Percentiles rank a stretch among this genome's conserved stretches.
Evolutionary conservation across 2,888 invertebrate species (phyloP).

Genomic region (Netelia fuscicornis): DNA sequence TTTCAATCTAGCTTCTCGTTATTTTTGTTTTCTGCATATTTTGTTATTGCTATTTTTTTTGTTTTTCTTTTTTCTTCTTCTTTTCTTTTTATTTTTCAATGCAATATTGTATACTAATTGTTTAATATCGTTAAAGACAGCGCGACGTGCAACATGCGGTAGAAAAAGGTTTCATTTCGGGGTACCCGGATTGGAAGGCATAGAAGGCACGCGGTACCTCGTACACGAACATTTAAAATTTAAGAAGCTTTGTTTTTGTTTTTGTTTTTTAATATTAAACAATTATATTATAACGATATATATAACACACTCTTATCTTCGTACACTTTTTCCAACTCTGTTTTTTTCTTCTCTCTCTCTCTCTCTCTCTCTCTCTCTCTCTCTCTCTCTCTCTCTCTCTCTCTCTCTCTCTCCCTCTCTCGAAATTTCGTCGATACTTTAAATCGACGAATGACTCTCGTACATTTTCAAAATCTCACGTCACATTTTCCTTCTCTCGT

Average conservation of each 20-base stretch:
- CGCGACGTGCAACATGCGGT: constrained; percentile 68
- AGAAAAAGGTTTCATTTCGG: constrained; percentile 72
- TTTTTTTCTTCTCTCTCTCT: constrained; percentile 18
- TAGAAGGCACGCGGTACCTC: constrained; percentile 81
- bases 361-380: constrained; percentile 6
- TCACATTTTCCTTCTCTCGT: background rate
- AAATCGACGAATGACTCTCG: constrained; percentile 16
- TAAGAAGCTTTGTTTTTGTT: constrained; percentile 57
- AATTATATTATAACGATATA: constrained; percentile 65
- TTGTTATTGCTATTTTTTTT: constrained; percentile 1
- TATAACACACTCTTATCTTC: constrained; percentile 57
- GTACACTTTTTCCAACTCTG: constrained; percentile 13
- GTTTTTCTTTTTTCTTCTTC: background rate
- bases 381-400: background rate
- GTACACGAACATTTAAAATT: constrained; percentile 69
- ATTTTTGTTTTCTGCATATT: background rate
- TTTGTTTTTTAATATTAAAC: constrained; percentile 61
- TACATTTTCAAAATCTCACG: constrained; percentile 6
- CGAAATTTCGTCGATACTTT: constrained; percentile 21
- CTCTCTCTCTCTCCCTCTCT: background rate
- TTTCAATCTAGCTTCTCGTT: background rate
- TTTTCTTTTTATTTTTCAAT: background rate
- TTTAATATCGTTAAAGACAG: constrained; percentile 63
- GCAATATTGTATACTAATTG: constrained; percentile 57
- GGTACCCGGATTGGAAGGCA: constrained; percentile 78